A percentile compares a stretch with the other conserved stretches of the same genome.
Conservation (phyloP, 2,113 vertebrate species). For the Cheilinus undulatus region DNA sequence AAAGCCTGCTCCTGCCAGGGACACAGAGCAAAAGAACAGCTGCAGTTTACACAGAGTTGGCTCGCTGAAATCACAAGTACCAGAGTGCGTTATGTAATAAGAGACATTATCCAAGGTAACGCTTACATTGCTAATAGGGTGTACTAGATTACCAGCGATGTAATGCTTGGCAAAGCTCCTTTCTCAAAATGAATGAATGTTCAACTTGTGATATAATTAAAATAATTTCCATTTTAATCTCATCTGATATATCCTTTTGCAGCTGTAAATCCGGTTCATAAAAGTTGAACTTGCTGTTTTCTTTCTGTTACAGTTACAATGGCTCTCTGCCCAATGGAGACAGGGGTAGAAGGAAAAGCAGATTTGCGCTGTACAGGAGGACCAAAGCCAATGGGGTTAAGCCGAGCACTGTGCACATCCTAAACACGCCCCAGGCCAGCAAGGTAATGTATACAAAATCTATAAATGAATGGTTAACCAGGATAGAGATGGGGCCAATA, state of each 20-base stretch:
- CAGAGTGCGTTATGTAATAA: constrained; percentile 72
- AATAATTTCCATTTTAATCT: constrained; percentile 53
- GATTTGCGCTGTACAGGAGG: constrained; percentile 94
- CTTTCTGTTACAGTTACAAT: constrained; percentile 89
- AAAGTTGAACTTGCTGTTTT: constrained; percentile 46
- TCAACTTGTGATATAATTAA: constrained; percentile 45
- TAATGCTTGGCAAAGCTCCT: constrained; percentile 61
- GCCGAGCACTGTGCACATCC: constrained; percentile 94
- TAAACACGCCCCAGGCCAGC: constrained; percentile 93
- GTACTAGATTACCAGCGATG: constrained; percentile 60
- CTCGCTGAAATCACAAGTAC: constrained; percentile 52
- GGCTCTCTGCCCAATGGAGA: constrained; percentile 96
- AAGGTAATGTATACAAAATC: constrained; percentile 86
- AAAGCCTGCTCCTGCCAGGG: constrained; percentile 85
- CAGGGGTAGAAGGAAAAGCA: constrained; percentile 95
- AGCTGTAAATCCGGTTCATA: constrained; percentile 8
- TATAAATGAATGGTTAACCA: constrained; percentile 14
- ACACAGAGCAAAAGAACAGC: constrained; percentile 50
- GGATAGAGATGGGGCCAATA: not conserved
- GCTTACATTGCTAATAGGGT: constrained; percentile 67
- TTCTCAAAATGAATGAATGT: constrained; percentile 56
- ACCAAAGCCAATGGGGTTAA: constrained; percentile 94
- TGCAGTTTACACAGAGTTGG: constrained; percentile 51
- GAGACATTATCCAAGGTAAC: constrained; percentile 67
- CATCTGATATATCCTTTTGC: constrained; percentile 38